Percentiles rank a stretch among this genome's conserved stretches.
Conservation (phyloP, 2,113 vertebrate species). For the Strigops habroptila region DNA sequence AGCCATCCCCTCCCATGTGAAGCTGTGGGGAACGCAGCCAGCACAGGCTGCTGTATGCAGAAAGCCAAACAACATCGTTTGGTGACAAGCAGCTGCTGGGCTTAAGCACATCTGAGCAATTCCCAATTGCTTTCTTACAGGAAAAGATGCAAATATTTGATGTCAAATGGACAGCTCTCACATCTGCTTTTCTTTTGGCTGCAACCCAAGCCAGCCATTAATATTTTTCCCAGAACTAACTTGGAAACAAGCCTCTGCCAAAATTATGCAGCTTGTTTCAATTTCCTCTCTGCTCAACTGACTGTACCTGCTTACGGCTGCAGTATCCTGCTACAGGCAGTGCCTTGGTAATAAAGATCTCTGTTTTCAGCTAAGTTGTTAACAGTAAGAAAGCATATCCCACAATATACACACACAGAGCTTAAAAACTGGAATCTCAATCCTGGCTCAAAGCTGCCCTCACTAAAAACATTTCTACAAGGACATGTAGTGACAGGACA, state of each 20-base stretch:
- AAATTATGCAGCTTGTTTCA: not conserved
- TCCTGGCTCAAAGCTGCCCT: not conserved
- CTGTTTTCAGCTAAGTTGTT: not conserved
- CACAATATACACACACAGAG: not conserved
- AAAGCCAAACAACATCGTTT: not conserved
- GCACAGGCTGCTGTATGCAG: not conserved
- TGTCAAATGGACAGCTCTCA: not conserved
- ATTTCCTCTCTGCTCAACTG: not conserved
- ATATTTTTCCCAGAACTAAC: not conserved
- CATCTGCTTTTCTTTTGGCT: not conserved
- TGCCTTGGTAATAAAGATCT: not conserved
- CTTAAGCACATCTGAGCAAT: not conserved
- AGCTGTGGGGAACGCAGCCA: not conserved
- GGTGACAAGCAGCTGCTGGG: not conserved
- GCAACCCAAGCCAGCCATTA: not conserved
- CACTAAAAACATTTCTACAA: not conserved
- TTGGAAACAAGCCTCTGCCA: not conserved
- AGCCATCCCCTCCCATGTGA: fast-evolving
- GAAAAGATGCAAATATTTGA: not conserved
- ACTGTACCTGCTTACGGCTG: not conserved
- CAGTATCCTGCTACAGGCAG: not conserved
- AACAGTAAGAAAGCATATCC: not conserved
- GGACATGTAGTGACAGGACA: not conserved
- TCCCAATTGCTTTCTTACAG: not conserved
- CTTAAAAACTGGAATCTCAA: not conserved